Conservation (phyloP, 2,113 vertebrate species). For the Eurypyga helias region DNA sequence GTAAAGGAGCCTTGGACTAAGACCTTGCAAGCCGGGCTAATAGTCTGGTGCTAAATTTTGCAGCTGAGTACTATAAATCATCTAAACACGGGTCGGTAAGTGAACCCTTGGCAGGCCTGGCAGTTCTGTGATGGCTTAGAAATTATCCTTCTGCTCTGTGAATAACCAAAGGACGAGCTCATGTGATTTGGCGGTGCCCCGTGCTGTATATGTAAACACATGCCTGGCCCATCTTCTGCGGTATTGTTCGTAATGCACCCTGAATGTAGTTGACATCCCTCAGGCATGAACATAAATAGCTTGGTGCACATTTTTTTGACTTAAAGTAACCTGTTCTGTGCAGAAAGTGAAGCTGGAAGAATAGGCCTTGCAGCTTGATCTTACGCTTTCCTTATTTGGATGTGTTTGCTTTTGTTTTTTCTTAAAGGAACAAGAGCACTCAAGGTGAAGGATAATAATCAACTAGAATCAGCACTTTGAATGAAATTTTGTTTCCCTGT, state of each 20-base stretch:
- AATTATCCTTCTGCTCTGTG: constrained; percentile 36
- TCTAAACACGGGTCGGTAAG: constrained; percentile 6
- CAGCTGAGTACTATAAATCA: constrained; percentile 53
- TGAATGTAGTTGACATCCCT: not conserved
- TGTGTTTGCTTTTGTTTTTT: constrained; percentile 77
- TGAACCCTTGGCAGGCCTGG: constrained; percentile 32
- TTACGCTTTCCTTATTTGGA: constrained; percentile 68
- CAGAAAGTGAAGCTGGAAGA: constrained; percentile 14
- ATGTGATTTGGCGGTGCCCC: constrained; percentile 27
- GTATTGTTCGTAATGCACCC: not conserved
- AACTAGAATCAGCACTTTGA: constrained; percentile 82
- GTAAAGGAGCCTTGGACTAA: not conserved
- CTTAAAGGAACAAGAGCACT: constrained; percentile 85
- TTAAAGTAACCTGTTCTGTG: constrained; percentile 1
- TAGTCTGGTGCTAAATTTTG: constrained; percentile 47
- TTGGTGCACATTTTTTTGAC: not conserved
- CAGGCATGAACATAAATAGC: not conserved
- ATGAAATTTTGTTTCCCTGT: constrained; percentile 79
- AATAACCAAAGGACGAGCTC: not conserved
- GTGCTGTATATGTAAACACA: constrained; percentile 20
- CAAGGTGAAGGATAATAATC: constrained; percentile 83
- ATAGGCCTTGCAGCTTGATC: not conserved
- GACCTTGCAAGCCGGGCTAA: constrained; percentile 5
- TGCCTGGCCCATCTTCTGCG: not conserved
- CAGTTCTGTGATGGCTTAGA: constrained; percentile 30